Conservation (phyloP, 2,888 invertebrate species). For the Xestia sexstrigata region DNA sequence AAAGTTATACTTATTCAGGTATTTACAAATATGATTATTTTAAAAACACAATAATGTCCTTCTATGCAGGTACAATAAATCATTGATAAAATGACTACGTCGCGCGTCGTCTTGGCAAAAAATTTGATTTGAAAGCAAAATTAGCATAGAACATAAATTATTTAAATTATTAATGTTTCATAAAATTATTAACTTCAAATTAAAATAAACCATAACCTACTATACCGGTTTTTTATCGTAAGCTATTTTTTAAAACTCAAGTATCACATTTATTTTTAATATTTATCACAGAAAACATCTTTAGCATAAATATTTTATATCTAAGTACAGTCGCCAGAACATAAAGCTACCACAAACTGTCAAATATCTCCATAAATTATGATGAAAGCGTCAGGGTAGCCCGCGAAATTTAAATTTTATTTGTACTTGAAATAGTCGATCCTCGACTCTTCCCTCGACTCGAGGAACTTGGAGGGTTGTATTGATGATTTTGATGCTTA, state of each 20-base stretch:
- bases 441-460: too few relatives aligned
- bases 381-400: too few relatives aligned
- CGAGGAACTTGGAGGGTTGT: too few relatives aligned
- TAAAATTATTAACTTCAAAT: not conserved
- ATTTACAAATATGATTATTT: not conserved
- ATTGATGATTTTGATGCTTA: too few relatives aligned
- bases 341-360: too few relatives aligned
- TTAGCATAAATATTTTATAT: not conserved
- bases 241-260: not conserved
- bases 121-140: not conserved
- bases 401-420: too few relatives aligned
- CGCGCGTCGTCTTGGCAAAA: not conserved
- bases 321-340: not conserved
- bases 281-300: conserved; percentile 11
- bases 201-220: not conserved
- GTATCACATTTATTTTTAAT: not conserved
- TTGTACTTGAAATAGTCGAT: too few relatives aligned
- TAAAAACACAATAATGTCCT: not conserved
- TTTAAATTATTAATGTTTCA: not conserved
- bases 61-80: not conserved
- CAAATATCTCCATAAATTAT: too few relatives aligned
- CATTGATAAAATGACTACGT: not conserved
- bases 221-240: not conserved
- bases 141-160: not conserved
- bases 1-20: not conserved